Base-by-base conservation (phyloP, 1,140 invertebrate genomes). In the Penaeus japonicus region DNA sequence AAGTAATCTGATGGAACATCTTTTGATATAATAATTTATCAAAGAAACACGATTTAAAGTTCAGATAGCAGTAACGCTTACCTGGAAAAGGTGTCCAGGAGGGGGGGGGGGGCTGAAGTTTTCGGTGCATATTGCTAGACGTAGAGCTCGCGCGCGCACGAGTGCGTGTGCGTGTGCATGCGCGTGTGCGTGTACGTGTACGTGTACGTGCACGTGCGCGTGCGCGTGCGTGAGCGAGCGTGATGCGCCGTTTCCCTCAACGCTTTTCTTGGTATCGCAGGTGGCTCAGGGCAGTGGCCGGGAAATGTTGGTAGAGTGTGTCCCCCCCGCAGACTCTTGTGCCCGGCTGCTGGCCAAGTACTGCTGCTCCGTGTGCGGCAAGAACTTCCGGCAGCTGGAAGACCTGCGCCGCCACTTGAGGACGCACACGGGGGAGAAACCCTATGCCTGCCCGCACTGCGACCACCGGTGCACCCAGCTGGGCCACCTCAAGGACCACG, bases 331-430 rank as follows among this genome's bases (percentile, higher is more conserved):
- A 55, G 53, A 35, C 35, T 77, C n/a, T 70, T 12, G 75, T 35
- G 39, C 32, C 24, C 20, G 62, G 70, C 10, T 57, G 24, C 47
- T 35, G 53, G 83, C 65, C 59, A 87, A 87, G 85, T 98, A 97
- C 92, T 96, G 96, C 4, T 98, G 97, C 92, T 97, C 98, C 91
- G 96, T 97, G 92, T 98, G 97, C 92, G 97, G 97, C 47, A 96
- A 97, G 77, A 96, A 97, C 91, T 98, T 99, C 92, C 98, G 97
- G 77, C 94, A 97, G 32, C 97, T 97, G 91, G 85, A 87, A 47
- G 85, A 87, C 47, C 65, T 87, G 5, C 47, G 80, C 39, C 65
- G 85, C 22, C 85, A 87, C 54, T 32, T 73, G 39, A 35, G 85
- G 62, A 87, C 77, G 12, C 85, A 87, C 53, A 87, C 85, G 1